These are phyloP conservation scores for Dilophus febrilis DNA, from an alignment of 2,888 invertebrate genomes.

Conservation along the genomic window DNA sequence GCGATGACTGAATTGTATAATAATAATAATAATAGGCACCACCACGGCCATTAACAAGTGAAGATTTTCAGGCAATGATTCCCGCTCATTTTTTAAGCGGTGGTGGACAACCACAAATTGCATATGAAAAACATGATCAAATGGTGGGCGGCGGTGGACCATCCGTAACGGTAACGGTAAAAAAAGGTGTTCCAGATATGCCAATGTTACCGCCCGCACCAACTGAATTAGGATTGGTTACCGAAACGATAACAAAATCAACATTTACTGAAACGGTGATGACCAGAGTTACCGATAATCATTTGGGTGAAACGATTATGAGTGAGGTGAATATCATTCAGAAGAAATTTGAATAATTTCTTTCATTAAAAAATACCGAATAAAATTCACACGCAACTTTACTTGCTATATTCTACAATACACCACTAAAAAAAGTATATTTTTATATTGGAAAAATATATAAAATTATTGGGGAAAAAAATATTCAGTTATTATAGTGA, in stretches of 20 bases:
- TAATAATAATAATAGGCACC: too few relatives aligned
- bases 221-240: conserved; percentile 68
- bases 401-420: too few relatives aligned
- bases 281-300: conserved; percentile 85
- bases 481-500: too few relatives aligned
- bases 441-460: too few relatives aligned
- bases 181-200: conserved; percentile 50
- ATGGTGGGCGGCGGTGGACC: too few relatives aligned
- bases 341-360: background rate
- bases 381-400: background rate
- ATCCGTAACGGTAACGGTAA: conserved; percentile 71
- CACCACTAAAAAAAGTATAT: too few relatives aligned
- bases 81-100: conserved; percentile 78
- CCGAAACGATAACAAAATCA: conserved; percentile 90
- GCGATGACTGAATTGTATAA: too few relatives aligned
- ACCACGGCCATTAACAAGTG: conserved; percentile 76
- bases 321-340: conserved; percentile 55
- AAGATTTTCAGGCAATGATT: conserved; percentile 90
- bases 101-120: conserved; percentile 49
- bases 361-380: background rate
- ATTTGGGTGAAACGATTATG: conserved; percentile 67
- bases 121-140: conserved; percentile 27
- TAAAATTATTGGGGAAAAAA: too few relatives aligned
- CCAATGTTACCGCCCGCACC: conserved; percentile 68
- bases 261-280: conserved; percentile 90